phyloP scores from a whole-genome alignment of 2,113 vertebrate species.

The Brienomyrus brachyistius region DNA sequence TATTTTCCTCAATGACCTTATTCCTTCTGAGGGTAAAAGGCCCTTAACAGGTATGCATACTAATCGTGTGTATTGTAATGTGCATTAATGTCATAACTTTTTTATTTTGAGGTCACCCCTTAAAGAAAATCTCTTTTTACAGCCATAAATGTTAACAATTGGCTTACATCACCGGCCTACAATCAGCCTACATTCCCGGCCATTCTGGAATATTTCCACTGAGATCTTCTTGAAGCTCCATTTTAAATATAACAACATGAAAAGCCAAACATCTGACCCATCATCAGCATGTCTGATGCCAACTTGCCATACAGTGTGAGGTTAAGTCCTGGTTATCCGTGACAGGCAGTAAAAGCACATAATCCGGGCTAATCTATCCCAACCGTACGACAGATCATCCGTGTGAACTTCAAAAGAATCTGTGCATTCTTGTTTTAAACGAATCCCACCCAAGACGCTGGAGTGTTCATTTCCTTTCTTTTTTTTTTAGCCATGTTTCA shows the following conservation, averaged over 20 bases:
- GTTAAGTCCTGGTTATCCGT: conserved; percentile 60
- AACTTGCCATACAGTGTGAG: conserved; percentile 8
- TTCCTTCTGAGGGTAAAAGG: too few relatives aligned
- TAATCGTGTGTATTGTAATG: too few relatives aligned
- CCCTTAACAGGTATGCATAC: too few relatives aligned
- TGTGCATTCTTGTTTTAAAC: conserved; percentile 10
- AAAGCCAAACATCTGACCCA: neutral
- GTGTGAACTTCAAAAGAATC: conserved; percentile 11
- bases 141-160: neutral
- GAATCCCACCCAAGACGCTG: neutral
- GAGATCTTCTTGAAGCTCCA: neutral
- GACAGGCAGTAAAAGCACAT: conserved; percentile 53
- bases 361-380: conserved; percentile 66
- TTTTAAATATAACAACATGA: neutral
- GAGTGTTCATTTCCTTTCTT: neutral
- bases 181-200: neutral
- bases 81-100: neutral
- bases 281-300: neutral
- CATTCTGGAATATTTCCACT: neutral
- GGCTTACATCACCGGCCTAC: too few relatives aligned
- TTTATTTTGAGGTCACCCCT: neutral
- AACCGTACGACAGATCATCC: conserved; percentile 39
- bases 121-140: neutral
- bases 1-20: too few relatives aligned
- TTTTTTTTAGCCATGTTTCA: conserved; percentile 63